Percentiles rank a stretch among this genome's conserved stretches.
Conservation (phyloP, 2,888 invertebrate genomes). For the Phorcus lineatus region DNA sequence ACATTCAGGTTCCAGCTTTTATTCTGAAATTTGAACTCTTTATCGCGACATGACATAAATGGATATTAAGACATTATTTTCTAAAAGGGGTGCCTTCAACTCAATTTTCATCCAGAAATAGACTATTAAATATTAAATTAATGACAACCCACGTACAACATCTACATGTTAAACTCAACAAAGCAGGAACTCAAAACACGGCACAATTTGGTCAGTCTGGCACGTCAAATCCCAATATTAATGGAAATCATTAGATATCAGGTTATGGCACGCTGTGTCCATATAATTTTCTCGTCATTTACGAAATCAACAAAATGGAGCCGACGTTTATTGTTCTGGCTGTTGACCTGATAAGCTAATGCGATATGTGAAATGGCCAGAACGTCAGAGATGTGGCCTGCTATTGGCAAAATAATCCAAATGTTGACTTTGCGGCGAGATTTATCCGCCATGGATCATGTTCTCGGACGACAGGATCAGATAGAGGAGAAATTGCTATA, state of each 20-base stretch:
- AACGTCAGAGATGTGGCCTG: background rate
- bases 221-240: background rate
- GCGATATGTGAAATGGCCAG: background rate
- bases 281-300: background rate
- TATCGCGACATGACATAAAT: too few relatives aligned
- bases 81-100: too few relatives aligned
- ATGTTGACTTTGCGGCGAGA: background rate
- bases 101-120: too few relatives aligned
- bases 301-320: background rate
- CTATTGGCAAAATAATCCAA: background rate
- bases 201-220: background rate
- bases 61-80: too few relatives aligned
- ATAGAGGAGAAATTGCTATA: background rate
- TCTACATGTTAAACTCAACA: background rate
- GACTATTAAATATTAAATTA: too few relatives aligned
- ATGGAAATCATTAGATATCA: constrained; percentile 5
- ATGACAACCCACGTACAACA: too few relatives aligned
- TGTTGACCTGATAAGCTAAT: background rate
- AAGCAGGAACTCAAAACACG: background rate
- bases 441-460: too few relatives aligned
- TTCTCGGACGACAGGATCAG: background rate
- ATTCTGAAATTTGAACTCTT: too few relatives aligned
- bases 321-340: background rate
- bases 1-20: too few relatives aligned
- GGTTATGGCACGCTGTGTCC: background rate